Conservation (phyloP, 2,888 invertebrate species). For the Aplocera efformata region DNA sequence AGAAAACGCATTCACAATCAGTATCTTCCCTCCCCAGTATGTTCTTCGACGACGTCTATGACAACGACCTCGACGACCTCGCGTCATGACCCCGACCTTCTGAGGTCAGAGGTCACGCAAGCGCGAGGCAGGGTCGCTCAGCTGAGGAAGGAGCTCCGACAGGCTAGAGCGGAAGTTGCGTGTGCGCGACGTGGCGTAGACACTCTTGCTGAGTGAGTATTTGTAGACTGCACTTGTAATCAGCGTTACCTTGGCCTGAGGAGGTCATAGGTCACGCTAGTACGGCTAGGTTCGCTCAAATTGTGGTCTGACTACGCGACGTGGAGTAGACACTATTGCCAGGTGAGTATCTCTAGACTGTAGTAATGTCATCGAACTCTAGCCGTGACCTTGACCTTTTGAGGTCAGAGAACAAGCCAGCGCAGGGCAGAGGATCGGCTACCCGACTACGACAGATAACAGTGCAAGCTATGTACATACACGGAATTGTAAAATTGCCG, state of each 20-base stretch:
- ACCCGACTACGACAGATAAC: no score
- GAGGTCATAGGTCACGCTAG: no score
- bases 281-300: no score
- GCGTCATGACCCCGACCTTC: slow-evolving; percentile 95
- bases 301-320: no score
- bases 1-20: no score
- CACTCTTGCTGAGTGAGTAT: slow-evolving; percentile 91
- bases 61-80: slow-evolving; percentile 91
- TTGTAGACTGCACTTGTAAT: no score
- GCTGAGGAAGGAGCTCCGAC: slow-evolving; percentile 93
- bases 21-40: slow-evolving; percentile 78
- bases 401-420: no score
- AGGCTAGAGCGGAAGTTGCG: slow-evolving; percentile 94
- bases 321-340: slow-evolving; percentile 94
- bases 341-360: slow-evolving; percentile 91
- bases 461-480: no score
- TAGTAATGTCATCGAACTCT: neutral
- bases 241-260: no score
- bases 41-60: slow-evolving; percentile 86
- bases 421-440: no score
- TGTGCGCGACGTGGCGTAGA: slow-evolving; percentile 96
- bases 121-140: slow-evolving; percentile 94
- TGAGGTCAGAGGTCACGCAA: slow-evolving; percentile 94
- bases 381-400: neutral
- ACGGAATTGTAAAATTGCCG: no score